These are phyloP conservation scores for Radopholus similis DNA, from an alignment of 1,140 invertebrate genomes.

Conservation along the genomic window DNA sequence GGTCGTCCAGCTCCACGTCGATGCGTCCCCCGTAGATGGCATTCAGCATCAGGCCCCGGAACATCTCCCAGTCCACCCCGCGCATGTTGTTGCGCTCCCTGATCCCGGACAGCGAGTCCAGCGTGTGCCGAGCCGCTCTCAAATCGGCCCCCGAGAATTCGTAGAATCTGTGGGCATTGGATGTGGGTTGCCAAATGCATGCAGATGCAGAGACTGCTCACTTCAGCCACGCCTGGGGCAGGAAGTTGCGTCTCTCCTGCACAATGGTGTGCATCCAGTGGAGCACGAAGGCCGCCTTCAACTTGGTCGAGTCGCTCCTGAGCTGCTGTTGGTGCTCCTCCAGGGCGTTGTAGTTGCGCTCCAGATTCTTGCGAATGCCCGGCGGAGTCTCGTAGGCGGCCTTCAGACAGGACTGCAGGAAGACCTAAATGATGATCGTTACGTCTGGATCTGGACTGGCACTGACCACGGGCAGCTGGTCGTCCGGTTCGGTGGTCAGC, in stretches of 20 bases:
- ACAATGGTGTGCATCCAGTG: slow-evolving; percentile 80
- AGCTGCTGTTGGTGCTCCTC: no score
- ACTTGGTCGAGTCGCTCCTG: neutral
- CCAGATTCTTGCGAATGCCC: slow-evolving; percentile 62
- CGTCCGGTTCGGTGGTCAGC: slow-evolving; percentile 72
- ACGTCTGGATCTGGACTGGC: no score
- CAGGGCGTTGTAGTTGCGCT: slow-evolving; percentile 63
- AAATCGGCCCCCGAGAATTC: slow-evolving; percentile 83
- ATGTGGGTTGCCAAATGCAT: neutral
- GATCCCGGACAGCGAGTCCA: slow-evolving; percentile 48
- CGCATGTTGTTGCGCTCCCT: neutral
- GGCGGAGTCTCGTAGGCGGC: slow-evolving; percentile 79
- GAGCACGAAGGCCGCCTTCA: slow-evolving; percentile 66
- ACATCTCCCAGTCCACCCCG: slow-evolving; percentile 70
- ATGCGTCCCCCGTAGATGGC: slow-evolving; percentile 83
- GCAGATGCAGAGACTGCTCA: neutral
- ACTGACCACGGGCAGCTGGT: slow-evolving; percentile 69
- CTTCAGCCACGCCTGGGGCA: slow-evolving; percentile 67
- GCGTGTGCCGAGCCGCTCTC: slow-evolving; percentile 66
- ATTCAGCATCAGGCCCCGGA: slow-evolving; percentile 75
- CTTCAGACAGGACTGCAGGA: slow-evolving; percentile 72
- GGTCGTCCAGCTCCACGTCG: slow-evolving; percentile 75
- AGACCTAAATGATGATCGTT: no score
- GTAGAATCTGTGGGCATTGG: slow-evolving; percentile 67
- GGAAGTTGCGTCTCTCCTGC: slow-evolving; percentile 79